Evolutionary conservation across 2,888 invertebrate genomes (phyloP).

Genomic region (Monopis laevigella): DNA sequence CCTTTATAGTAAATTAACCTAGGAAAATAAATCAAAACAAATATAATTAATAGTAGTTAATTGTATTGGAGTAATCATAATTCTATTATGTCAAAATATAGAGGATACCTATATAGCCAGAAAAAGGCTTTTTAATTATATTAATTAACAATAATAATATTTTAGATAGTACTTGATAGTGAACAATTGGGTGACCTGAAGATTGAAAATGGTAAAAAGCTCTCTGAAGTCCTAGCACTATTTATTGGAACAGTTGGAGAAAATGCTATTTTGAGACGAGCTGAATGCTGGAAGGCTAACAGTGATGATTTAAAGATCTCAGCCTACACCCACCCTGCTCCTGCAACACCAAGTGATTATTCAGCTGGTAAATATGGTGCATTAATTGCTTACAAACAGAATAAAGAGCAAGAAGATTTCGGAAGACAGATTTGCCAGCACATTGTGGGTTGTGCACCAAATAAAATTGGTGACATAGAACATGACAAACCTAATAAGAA

Average conservation of each 20-base stretch:
- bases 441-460: conserved; percentile 88
- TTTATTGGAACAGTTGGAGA: conserved; percentile 91
- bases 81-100: too few relatives aligned
- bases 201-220: conserved; percentile 71
- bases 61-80: too few relatives aligned
- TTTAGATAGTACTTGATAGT: conserved; percentile 69
- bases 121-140: background rate
- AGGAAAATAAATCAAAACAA: too few relatives aligned
- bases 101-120: too few relatives aligned
- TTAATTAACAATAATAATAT: background rate
- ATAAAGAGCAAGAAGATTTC: conserved; percentile 47
- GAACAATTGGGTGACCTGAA: conserved; percentile 74
- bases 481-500: conserved; percentile 71
- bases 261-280: conserved; percentile 84
- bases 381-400: conserved; percentile 75
- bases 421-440: conserved; percentile 90
- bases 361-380: conserved; percentile 88
- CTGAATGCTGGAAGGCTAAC: conserved; percentile 76
- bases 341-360: conserved; percentile 48
- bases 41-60: too few relatives aligned
- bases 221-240: conserved; percentile 84
- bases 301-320: conserved; percentile 59
- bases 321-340: conserved; percentile 84
- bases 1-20: too few relatives aligned
- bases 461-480: conserved; percentile 73